A percentile compares a stretch with the other conserved stretches of the same genome.
phyloP scores from a whole-genome alignment of 2,888 invertebrate genomes.

The Apamea monoglypha region DNA sequence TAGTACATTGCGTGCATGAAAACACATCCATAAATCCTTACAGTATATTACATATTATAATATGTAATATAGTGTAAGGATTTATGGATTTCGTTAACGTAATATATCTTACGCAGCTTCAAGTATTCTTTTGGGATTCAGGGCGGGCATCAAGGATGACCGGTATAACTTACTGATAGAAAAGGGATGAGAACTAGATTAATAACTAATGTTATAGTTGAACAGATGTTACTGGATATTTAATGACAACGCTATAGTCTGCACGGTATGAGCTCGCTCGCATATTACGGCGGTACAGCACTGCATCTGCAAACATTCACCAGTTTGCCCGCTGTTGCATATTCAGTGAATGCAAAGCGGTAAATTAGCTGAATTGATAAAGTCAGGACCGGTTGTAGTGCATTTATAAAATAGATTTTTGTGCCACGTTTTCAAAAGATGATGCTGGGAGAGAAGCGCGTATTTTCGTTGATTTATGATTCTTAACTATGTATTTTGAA shows the following conservation, averaged over 20 bases:
- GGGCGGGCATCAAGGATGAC: background rate
- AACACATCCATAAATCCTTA: background rate
- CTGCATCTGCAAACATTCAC: slow-evolving; percentile 24
- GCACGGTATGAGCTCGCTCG: background rate
- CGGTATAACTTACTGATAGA: slow-evolving; percentile 25
- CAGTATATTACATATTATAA: slow-evolving; percentile 9
- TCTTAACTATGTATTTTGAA: background rate
- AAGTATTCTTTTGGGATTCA: slow-evolving; percentile 14
- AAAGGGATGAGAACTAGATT: slow-evolving; percentile 23
- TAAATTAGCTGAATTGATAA: slow-evolving; percentile 47
- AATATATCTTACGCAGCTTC: slow-evolving; percentile 15
- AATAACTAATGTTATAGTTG: slow-evolving; percentile 9
- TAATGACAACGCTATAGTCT: background rate
- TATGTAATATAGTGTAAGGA: background rate
- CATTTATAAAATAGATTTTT: slow-evolving; percentile 37
- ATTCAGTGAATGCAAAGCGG: slow-evolving; percentile 60
- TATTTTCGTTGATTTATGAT: background rate
- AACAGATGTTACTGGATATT: slow-evolving; percentile 25
- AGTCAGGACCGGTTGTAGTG: slow-evolving; percentile 20
- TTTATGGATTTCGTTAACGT: background rate
- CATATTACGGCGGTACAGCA: background rate
- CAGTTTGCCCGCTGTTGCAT: slow-evolving; percentile 48
- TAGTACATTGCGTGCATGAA: slow-evolving; percentile 36
- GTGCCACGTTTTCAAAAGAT: background rate
- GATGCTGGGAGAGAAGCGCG: background rate